Conservation (phyloP, 2,797 vertebrate species). For the Chelonia mydas region DNA sequence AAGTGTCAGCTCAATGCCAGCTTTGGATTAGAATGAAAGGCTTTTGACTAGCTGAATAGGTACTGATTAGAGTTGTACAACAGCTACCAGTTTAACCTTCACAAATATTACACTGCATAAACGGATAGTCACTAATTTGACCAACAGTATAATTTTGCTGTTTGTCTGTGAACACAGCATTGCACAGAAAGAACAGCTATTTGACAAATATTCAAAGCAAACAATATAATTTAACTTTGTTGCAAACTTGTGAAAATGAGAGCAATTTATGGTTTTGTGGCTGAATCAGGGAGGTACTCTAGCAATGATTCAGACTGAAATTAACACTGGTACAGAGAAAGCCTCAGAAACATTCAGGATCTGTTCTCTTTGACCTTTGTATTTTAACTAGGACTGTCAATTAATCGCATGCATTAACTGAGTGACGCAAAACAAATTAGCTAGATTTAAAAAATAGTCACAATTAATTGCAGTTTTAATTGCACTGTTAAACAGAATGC, state of each 20-base stretch:
- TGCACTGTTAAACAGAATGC: no score
- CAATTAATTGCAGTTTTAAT: no score
- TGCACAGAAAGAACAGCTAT: slow-evolving; percentile 57
- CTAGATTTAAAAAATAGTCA: no score
- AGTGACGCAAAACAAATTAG: no score
- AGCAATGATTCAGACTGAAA: slow-evolving; percentile 42
- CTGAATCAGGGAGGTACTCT: neutral
- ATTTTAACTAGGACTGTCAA: neutral
- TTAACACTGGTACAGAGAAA: neutral
- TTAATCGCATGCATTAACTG: no score
- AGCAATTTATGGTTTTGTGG: neutral
- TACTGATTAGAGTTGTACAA: slow-evolving; percentile 64
- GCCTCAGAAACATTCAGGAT: neutral
- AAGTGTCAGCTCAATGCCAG: slow-evolving; percentile 66
- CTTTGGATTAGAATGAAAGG: slow-evolving; percentile 72
- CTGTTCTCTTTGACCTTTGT: neutral
- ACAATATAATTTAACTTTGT: neutral
- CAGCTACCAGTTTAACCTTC: slow-evolving; percentile 3
- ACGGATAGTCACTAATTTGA: slow-evolving; percentile 53
- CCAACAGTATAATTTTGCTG: slow-evolving; percentile 71
- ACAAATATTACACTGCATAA: slow-evolving; percentile 64
- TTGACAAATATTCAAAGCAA: neutral
- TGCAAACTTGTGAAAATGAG: slow-evolving; percentile 50
- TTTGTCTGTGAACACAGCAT: slow-evolving; percentile 47
- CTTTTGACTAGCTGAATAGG: slow-evolving; percentile 67